Percentiles rank a stretch among this genome's conserved stretches.
phyloP scores from a whole-genome alignment of 1,140 invertebrate genomes.

The Plodia interpunctella region DNA sequence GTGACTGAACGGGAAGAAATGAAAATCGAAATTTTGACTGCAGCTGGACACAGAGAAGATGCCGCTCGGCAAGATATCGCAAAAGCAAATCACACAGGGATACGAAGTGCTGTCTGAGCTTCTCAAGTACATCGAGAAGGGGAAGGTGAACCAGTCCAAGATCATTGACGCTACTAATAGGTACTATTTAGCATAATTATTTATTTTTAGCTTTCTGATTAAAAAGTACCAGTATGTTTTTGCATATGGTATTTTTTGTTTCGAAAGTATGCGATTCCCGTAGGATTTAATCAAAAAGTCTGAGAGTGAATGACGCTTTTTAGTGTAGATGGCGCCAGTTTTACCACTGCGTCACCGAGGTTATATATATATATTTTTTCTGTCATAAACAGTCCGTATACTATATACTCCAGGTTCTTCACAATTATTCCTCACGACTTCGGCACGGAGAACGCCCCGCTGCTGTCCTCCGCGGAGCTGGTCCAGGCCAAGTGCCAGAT shows the following conservation, averaged over 20 bases:
- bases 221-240: no score
- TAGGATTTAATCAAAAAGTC: no score
- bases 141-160: constrained; percentile 69
- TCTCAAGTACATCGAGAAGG: constrained; percentile 80
- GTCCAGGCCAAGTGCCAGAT: constrained; percentile 94
- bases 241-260: no score
- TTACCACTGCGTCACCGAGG: no score
- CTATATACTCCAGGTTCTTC: constrained; percentile 83
- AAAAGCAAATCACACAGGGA: constrained; percentile 92
- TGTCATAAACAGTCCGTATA: no score
- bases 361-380: no score
- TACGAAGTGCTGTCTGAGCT: constrained; percentile 90
- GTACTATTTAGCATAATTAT: no score
- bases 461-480: constrained; percentile 86
- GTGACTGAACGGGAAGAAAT: no score
- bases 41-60: constrained; percentile 96
- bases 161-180: constrained; percentile 92
- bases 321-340: no score
- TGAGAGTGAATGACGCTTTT: no score
- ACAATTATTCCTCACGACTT: constrained; percentile 97
- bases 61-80: constrained; percentile 97
- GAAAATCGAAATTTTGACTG: no score
- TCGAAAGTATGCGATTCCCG: no score
- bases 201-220: neutral
- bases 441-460: constrained; percentile 88